Base-by-base conservation (phyloP, 2,113 vertebrate species). In the Eidolon helvum region DNA sequence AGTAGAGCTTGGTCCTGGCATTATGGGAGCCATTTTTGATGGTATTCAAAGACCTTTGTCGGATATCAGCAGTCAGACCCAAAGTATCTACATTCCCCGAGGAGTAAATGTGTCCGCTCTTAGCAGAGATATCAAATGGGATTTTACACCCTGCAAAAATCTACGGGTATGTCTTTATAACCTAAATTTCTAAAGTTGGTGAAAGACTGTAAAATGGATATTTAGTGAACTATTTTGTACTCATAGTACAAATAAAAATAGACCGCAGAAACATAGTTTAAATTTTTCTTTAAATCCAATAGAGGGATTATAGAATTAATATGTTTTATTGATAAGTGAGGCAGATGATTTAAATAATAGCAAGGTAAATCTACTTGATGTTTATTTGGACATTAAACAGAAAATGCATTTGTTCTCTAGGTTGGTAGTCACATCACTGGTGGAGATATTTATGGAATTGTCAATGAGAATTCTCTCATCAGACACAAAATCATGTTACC, bases 1-100 rank as follows among this genome's bases (percentile, higher is more conserved):
- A 0, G 99, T 99, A 21, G 99, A 99, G 97, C 97, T 99, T 82
- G 99, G 99, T 28, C 99, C 99, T 90, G 99, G 99, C 96, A 99
- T 99, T 96, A 99, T 99, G 99, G 99, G 99, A 80, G 99, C 99
- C 93, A 99, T 99, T 98, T 99, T 99, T 99, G 99, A 99, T 95
- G 99, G 99, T 97, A 99, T 99, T 97, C 99, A 99, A 98, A 99
- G 99, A 96, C 99, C 99, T 59, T 98, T 99, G 14, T 99, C 99
- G 0, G 99, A 99, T 98, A 99, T 99, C 98, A 99, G 99, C 72
- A 98, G 98, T 97, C 97, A 99, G 85, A 99, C 99, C 38, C 98
- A 99, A 96, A 99, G 99, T 96, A 99, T 99, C 98, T 99, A 99
- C 98, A 99, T 99, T 97, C 99, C 99, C 93, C 98, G 99, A 98